Base-by-base conservation (phyloP, 2,888 invertebrate species). In the Oscheius sp. region DNA sequence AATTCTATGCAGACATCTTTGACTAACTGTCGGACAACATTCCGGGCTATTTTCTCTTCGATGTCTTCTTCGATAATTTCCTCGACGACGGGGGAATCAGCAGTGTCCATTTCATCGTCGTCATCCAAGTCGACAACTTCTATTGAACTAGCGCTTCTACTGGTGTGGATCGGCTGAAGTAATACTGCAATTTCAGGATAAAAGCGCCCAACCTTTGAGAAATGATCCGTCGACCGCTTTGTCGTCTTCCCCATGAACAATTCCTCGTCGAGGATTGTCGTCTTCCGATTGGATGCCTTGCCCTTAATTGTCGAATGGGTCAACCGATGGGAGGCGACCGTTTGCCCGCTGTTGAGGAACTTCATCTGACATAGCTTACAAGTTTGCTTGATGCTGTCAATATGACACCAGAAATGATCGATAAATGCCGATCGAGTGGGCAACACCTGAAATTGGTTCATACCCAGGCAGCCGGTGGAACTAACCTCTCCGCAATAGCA, bases 381-480 rank as follows among this genome's bases (percentile, higher is more conserved):
- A 18, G 16, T 16, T 3, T 41, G 23, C 9, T 35, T 53, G n/a
- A 16, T 29, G 23, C n/a, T 12, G n/a, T 69, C 69, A n/a, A 55
- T 23, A 55, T 69, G 69, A 1, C 29, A 18, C 56, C 53, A 56
- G 69, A 53, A 69, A 35, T 69, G 69, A 21, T 45, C 43, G 16
- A 43, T 25, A 25, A 35, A 69, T 0, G 18, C 53, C 2, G 43
- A 13, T 23, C 56, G 12, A 16, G 16, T 25, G 1, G 43, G 13
- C 16, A 41, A 53, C 53, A 55, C 49, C 49, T 49, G 21, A 7
- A 49, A 49, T 49, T 49, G 3, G 16, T 49, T 49, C 13, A 18
- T 49, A 18, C 13, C 3, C 3, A 49, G 6, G 2, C 3, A 49
- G 21, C 3, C 13, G 21, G 21, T 45, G 45, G 9, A 12, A 21